Evolutionary conservation across 2,888 invertebrate species (phyloP).

Genomic region (Standfussiana lucernea): DNA sequence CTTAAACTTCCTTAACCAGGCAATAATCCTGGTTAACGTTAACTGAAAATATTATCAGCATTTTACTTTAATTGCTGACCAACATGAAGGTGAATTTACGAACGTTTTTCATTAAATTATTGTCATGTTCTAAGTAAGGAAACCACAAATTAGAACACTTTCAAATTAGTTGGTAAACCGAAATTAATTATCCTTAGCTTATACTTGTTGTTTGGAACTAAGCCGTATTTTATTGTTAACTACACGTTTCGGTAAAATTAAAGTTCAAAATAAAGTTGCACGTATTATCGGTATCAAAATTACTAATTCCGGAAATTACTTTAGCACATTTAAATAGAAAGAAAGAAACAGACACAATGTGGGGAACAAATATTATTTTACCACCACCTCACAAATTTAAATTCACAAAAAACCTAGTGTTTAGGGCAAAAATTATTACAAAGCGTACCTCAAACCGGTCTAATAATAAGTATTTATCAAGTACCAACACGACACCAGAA

Average conservation of each 20-base stretch:
- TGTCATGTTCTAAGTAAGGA: constrained; percentile 38
- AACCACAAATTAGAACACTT: constrained; percentile 45
- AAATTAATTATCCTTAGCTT: constrained; percentile 6
- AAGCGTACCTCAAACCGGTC: background rate
- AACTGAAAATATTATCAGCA: constrained; percentile 43
- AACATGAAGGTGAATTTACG: constrained; percentile 56
- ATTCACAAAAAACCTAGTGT: background rate
- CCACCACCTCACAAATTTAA: background rate
- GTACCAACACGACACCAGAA: background rate
- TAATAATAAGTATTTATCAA: background rate
- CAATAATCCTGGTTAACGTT: constrained; percentile 24
- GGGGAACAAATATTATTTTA: background rate
- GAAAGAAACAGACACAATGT: background rate
- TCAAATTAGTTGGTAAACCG: constrained; percentile 41
- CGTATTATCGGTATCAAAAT: background rate
- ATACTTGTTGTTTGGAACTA: constrained; percentile 1
- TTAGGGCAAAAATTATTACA: background rate
- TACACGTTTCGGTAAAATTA: background rate
- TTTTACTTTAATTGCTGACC: constrained; percentile 42
- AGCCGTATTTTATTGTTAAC: background rate
- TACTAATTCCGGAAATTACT: background rate
- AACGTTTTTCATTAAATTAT: constrained; percentile 45
- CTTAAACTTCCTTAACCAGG: constrained; percentile 31
- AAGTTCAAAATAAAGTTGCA: background rate
- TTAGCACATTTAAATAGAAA: background rate